Evolutionary conservation across 2,797 vertebrate genomes (phyloP).

Genomic region (Cyclopterus lumpus): DNA sequence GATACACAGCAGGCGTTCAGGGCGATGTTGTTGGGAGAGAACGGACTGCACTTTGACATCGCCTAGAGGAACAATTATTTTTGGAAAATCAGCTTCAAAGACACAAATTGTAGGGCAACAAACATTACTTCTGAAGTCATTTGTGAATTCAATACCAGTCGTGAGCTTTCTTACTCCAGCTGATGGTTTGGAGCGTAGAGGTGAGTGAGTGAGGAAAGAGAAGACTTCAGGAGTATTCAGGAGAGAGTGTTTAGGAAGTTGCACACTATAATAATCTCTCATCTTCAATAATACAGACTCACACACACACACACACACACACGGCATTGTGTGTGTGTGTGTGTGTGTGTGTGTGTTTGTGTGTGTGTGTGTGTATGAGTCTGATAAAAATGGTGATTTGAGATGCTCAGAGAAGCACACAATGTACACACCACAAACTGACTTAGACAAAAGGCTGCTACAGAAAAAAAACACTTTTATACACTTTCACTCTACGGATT

Average conservation of each 20-base stretch:
- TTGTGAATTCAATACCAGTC: neutral
- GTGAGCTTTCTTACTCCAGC: neutral
- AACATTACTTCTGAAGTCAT: neutral
- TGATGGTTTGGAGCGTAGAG: neutral
- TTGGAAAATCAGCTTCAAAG: neutral
- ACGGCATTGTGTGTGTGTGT: constrained; percentile 13
- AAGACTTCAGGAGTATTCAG: constrained; percentile 29
- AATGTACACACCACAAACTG: neutral
- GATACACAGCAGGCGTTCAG: too few species aligned
- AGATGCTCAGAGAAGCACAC: neutral
- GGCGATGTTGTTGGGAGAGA: too few species aligned
- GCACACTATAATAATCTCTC: constrained; percentile 35
- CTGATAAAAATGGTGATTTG: constrained; percentile 24
- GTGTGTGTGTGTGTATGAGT: constrained; percentile 21
- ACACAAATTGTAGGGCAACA: neutral
- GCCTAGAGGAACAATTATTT: neutral
- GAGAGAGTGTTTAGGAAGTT: constrained; percentile 12
- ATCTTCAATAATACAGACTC: constrained; percentile 24
- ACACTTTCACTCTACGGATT: neutral
- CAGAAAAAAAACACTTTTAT: neutral
- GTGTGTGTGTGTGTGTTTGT: constrained; percentile 29
- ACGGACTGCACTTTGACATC: neutral
- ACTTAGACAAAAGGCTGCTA: neutral
- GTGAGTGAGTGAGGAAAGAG: neutral
- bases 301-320: constrained; percentile 1